Evolutionary conservation across 2,888 invertebrate species (phyloP).

Genomic region (Chymomyza caudatula): DNA sequence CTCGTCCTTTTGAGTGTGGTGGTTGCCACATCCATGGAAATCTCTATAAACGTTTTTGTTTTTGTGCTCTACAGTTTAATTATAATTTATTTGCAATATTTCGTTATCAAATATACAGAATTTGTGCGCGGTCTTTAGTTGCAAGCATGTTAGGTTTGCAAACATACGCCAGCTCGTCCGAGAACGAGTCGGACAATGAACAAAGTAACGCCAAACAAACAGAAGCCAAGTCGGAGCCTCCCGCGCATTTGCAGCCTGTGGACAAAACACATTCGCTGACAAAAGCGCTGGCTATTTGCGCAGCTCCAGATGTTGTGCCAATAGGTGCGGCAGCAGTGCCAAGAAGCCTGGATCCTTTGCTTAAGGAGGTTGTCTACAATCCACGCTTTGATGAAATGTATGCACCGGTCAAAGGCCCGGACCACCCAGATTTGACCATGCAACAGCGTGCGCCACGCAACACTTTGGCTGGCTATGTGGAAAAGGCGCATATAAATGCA

Average conservation of each 20-base stretch:
- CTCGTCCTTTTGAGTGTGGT: not conserved
- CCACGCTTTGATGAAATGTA: slow-evolving; percentile 96
- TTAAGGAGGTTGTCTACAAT: slow-evolving; percentile 92
- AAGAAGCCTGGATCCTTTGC: slow-evolving; percentile 86
- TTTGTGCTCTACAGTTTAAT: slow-evolving; percentile 56
- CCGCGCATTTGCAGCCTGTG: slow-evolving; percentile 81
- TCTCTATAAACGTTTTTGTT: slow-evolving; percentile 58
- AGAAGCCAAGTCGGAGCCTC: slow-evolving; percentile 77
- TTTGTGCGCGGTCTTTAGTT: slow-evolving; percentile 45
- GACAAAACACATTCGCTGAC: slow-evolving; percentile 81
- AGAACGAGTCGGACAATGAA: slow-evolving; percentile 80
- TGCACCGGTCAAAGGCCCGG: slow-evolving; percentile 93
- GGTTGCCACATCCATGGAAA: slow-evolving; percentile 45
- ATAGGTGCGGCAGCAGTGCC: slow-evolving; percentile 85
- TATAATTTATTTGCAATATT: slow-evolving; percentile 58
- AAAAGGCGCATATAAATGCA: slow-evolving; percentile 95
- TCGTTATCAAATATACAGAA: slow-evolving; percentile 57
- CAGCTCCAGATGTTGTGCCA: slow-evolving; percentile 91
- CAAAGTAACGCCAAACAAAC: slow-evolving; percentile 19
- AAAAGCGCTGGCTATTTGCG: slow-evolving; percentile 84
- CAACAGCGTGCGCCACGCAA: slow-evolving; percentile 93
- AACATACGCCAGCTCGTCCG: slow-evolving; percentile 86
- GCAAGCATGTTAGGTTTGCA: slow-evolving; percentile 84
- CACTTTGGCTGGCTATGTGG: slow-evolving; percentile 95
- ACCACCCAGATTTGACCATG: slow-evolving; percentile 94